phyloP scores from a whole-genome alignment of 2,797 vertebrate genomes.

The Thripadectes ignobilis region DNA sequence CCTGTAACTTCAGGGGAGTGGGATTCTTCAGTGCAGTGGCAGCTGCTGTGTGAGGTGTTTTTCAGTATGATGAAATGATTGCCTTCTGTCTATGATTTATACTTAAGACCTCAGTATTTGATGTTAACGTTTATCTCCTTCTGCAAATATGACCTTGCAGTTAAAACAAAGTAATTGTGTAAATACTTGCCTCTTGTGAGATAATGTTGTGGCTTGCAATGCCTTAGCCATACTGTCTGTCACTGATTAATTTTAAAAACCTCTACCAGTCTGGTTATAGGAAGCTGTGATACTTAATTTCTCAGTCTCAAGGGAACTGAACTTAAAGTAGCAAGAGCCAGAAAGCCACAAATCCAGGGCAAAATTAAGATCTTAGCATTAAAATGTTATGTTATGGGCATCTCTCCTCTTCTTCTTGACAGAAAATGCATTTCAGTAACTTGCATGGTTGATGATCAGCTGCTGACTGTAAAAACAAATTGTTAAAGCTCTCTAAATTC shows the following conservation, averaged over 20 bases:
- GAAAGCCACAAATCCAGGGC: neutral
- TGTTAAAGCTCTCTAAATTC: neutral
- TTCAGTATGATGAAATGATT: neutral
- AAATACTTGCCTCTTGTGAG: neutral
- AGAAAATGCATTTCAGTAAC: constrained; percentile 7
- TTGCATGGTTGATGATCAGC: neutral
- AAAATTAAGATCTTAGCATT: neutral
- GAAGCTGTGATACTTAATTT: neutral
- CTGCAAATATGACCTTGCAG: constrained; percentile 37
- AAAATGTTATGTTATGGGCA: neutral
- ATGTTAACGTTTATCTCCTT: constrained; percentile 17
- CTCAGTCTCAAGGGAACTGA: neutral
- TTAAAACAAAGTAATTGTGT: neutral
- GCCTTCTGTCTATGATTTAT: neutral
- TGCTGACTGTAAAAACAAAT: constrained; percentile 14
- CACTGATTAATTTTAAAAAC: neutral
- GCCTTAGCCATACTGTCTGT: neutral
- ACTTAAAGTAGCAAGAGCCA: neutral
- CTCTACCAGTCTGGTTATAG: neutral
- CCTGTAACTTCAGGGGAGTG: neutral
- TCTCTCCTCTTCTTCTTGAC: neutral
- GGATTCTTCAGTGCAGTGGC: neutral
- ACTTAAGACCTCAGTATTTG: neutral
- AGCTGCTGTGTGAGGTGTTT: neutral
- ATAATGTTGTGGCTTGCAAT: neutral